These are phyloP conservation scores for Noctua fimbriata DNA, from an alignment of 2,888 invertebrate species.

Conservation along the genomic window DNA sequence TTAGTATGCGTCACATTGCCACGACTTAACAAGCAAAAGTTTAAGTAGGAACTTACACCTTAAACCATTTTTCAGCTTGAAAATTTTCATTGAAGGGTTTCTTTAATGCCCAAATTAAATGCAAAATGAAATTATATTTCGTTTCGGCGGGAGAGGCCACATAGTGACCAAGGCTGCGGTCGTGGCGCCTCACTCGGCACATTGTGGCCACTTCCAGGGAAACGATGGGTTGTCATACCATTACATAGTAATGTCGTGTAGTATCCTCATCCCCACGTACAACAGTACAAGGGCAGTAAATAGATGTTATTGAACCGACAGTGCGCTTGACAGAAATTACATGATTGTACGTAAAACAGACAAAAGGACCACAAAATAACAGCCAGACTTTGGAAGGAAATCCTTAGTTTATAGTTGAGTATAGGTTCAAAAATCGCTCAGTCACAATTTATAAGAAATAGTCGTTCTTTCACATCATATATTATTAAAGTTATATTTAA, in stretches of 20 bases:
- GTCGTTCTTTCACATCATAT: conserved; percentile 73
- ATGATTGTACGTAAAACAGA: conserved; percentile 50
- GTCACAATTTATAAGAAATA: conserved; percentile 87
- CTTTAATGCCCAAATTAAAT: conserved; percentile 32
- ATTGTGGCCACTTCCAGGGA: not conserved
- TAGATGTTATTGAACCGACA: conserved; percentile 28
- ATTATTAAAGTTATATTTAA: conserved; percentile 67
- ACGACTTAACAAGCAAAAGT: conserved; percentile 17
- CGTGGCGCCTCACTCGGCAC: not conserved
- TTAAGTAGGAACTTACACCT: not conserved
- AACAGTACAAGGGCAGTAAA: conserved; percentile 26
- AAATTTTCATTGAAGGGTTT: conserved; percentile 4
- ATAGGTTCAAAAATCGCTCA: conserved; percentile 87
- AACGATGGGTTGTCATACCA: conserved; percentile 15
- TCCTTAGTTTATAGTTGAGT: conserved; percentile 80
- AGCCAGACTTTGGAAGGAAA: conserved; percentile 81
- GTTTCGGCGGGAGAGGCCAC: conserved; percentile 9
- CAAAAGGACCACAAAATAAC: conserved; percentile 85
- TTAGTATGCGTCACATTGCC: conserved; percentile 7
- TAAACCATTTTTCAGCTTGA: not conserved
- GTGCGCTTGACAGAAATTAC: conserved; percentile 71
- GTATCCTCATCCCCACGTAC: not conserved
- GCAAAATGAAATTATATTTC: conserved; percentile 30
- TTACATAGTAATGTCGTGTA: conserved; percentile 5
- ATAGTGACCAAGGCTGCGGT: conserved; percentile 3